These are phyloP conservation scores for Saturnia japonica DNA, from an alignment of 2,888 invertebrate species.

Conservation along the genomic window DNA sequence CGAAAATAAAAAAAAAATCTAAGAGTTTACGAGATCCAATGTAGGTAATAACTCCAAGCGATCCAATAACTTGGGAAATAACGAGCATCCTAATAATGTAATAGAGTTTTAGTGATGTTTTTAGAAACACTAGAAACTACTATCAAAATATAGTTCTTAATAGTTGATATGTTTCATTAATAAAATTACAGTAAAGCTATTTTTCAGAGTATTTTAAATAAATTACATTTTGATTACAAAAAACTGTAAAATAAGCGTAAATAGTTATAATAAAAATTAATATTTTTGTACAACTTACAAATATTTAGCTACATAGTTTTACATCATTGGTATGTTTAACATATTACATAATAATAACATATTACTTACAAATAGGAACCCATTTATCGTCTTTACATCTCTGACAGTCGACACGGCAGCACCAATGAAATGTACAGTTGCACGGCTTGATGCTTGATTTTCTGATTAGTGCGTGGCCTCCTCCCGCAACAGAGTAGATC, in stretches of 20 bases:
- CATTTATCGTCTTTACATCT: conserved; percentile 93
- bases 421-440: conserved; percentile 96
- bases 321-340: conserved; percentile 1
- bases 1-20: too few species aligned
- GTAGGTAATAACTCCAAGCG: too few species aligned
- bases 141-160: not conserved
- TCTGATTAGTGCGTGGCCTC: conserved; percentile 90
- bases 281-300: not conserved
- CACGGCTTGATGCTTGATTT: conserved; percentile 90
- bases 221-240: not conserved
- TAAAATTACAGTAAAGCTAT: not conserved
- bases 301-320: not conserved
- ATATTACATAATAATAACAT: not conserved
- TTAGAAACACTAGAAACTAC: not conserved
- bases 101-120: too few species aligned
- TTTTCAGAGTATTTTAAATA: conserved; percentile 2
- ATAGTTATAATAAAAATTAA: not conserved
- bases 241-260: not conserved
- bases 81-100: too few species aligned
- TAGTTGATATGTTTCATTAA: conserved; percentile 21
- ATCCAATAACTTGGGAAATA: too few species aligned
- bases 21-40: too few species aligned
- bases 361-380: conserved; percentile 94
- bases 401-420: conserved; percentile 95
- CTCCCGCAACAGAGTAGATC: conserved; percentile 94